Conservation (phyloP, 2,888 invertebrate genomes). For the Leptothorax acervorum region DNA sequence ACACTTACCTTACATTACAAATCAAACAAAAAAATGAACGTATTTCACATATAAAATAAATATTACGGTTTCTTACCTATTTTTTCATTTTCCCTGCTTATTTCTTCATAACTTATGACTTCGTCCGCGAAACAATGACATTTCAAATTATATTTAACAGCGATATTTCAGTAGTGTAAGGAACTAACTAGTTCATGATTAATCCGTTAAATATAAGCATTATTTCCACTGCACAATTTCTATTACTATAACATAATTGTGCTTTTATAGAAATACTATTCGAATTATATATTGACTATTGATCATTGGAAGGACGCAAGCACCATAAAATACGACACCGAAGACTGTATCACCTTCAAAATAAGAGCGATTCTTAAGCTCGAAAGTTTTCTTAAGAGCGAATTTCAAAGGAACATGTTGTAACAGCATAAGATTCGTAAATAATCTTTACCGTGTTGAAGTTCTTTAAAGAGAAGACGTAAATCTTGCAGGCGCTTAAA, state of each 20-base stretch:
- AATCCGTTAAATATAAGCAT: not conserved
- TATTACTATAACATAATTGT: not conserved
- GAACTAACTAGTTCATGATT: not conserved
- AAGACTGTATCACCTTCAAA: slow-evolving; percentile 16
- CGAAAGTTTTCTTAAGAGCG: not conserved
- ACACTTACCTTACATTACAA: not conserved
- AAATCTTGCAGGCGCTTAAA: slow-evolving; percentile 36
- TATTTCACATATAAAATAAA: not conserved
- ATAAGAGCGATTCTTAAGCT: not conserved
- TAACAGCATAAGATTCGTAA: not conserved
- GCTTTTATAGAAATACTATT: not conserved
- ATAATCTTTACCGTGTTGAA: slow-evolving; percentile 41
- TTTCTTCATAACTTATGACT: not conserved
- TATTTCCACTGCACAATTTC: not conserved
- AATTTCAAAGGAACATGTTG: not conserved
- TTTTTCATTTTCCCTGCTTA: not conserved
- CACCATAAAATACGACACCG: slow-evolving; percentile 29
- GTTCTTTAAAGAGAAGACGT: slow-evolving; percentile 29
- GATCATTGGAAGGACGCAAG: slow-evolving; percentile 12
- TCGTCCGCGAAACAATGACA: not conserved
- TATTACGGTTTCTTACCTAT: not conserved
- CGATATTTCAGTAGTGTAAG: not conserved
- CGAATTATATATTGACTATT: not conserved
- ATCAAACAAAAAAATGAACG: not conserved
- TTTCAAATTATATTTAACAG: not conserved